phyloP scores from a whole-genome alignment of 1,140 invertebrate genomes.

The Drosophila willistoni region DNA sequence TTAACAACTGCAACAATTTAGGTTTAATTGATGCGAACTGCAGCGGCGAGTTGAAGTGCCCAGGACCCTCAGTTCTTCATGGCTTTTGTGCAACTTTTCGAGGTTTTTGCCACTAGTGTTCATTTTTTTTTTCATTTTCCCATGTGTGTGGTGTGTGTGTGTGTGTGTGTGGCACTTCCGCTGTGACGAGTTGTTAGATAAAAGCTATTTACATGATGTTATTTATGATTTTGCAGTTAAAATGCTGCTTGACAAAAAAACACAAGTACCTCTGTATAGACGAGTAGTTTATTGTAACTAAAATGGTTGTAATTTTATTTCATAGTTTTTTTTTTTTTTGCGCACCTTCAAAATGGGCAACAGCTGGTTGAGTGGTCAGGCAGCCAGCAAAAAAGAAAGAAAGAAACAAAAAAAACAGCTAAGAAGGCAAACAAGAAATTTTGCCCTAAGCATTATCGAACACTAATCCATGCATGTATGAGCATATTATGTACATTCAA shows the following conservation, averaged over 20 bases:
- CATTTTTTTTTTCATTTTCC: background rate
- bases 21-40: constrained; percentile 78
- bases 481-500: constrained; percentile 46
- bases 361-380: constrained; percentile 40
- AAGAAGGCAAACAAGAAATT: constrained; percentile 21
- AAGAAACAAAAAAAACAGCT: constrained; percentile 6
- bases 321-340: constrained; percentile 33
- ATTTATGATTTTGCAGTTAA: constrained; percentile 81
- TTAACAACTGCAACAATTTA: constrained; percentile 82
- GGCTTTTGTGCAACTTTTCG: constrained; percentile 70
- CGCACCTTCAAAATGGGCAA: constrained; percentile 21
- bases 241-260: constrained; percentile 71
- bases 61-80: constrained; percentile 33
- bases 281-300: constrained; percentile 30
- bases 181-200: constrained; percentile 80
- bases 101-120: constrained; percentile 47
- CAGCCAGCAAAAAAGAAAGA: constrained; percentile 13
- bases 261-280: constrained; percentile 14
- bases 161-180: constrained; percentile 49
- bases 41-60: constrained; percentile 67
- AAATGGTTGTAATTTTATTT: constrained; percentile 38
- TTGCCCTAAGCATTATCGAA: constrained; percentile 58
- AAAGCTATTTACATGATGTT: constrained; percentile 82
- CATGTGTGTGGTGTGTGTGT: background rate
- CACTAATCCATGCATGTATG: constrained; percentile 73